A percentile compares a stretch with the other conserved stretches of the same genome.
Conservation (phyloP, 1,140 invertebrate genomes). For the Zophobas atratus region DNA sequence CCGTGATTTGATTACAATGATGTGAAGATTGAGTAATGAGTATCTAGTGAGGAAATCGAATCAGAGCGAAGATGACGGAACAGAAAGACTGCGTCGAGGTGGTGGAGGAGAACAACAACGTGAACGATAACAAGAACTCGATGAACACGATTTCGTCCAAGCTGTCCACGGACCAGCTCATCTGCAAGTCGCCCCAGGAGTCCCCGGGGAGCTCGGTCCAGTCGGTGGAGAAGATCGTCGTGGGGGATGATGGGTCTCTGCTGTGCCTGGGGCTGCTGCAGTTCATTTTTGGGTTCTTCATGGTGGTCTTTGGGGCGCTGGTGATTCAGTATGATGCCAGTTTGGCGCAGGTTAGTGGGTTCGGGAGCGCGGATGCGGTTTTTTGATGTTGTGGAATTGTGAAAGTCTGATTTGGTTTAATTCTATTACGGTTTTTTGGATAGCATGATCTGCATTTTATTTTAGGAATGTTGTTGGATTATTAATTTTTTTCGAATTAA, state of each 20-base stretch:
- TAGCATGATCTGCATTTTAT: no score
- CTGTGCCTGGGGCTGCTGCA: conserved; percentile 72
- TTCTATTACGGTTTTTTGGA: no score
- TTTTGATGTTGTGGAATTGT: not conserved
- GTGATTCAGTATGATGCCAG: conserved; percentile 73
- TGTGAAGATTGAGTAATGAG: conserved; percentile 43
- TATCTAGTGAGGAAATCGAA: not conserved
- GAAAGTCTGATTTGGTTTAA: no score
- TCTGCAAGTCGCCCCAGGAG: conserved; percentile 71
- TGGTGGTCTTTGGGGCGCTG: conserved; percentile 73
- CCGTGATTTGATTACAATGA: conserved; percentile 22
- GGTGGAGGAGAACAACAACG: conserved; percentile 10
- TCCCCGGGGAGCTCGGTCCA: conserved; percentile 64
- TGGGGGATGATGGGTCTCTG: conserved; percentile 60
- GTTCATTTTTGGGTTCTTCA: conserved; percentile 72
- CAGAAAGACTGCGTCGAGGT: conserved; percentile 5
- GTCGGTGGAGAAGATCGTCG: conserved; percentile 54
- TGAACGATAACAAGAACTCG: conserved; percentile 54
- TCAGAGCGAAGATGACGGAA: not conserved
- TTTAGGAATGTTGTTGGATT: no score
- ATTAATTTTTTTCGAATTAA: no score
- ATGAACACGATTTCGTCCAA: conserved; percentile 63
- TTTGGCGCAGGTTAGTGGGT: conserved; percentile 69
- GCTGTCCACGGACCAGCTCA: conserved; percentile 72
- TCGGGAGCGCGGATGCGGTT: not conserved